Evolutionary conservation across 2,888 invertebrate genomes (phyloP).

Genomic region (Cyclophora albipunctata): DNA sequence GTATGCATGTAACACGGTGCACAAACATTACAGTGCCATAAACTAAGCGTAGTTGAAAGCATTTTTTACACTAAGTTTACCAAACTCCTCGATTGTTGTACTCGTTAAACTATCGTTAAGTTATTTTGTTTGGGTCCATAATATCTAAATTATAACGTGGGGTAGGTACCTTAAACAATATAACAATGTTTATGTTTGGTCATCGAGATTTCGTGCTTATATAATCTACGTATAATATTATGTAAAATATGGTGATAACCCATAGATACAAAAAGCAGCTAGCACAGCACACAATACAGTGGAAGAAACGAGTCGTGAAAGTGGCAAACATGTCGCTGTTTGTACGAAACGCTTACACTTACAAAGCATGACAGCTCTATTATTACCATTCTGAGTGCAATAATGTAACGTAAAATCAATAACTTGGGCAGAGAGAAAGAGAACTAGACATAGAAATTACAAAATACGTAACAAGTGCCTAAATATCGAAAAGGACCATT

Average conservation of each 20-base stretch:
- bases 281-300: slow-evolving; percentile 74
- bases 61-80: slow-evolving; percentile 6
- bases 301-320: slow-evolving; percentile 72
- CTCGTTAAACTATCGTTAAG: no score
- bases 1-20: slow-evolving; percentile 45
- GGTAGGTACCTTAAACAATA: not conserved
- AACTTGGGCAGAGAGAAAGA: slow-evolving; percentile 64
- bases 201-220: slow-evolving; percentile 56
- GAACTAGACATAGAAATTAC: slow-evolving; percentile 33
- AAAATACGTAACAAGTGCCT: slow-evolving; percentile 15
- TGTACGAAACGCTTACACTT: slow-evolving; percentile 72
- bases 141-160: not conserved
- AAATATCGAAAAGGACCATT: slow-evolving; percentile 17
- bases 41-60: slow-evolving; percentile 20
- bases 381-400: slow-evolving; percentile 72
- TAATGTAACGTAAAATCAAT: slow-evolving; percentile 49
- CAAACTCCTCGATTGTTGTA: no score
- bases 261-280: slow-evolving; percentile 76
- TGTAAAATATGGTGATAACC: slow-evolving; percentile 66
- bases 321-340: slow-evolving; percentile 71
- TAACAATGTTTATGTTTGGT: slow-evolving; percentile 27
- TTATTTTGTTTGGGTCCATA: no score
- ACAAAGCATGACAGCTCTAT: slow-evolving; percentile 76
- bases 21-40: slow-evolving; percentile 63
- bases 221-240: slow-evolving; percentile 51